Evolutionary conservation across 2,113 vertebrate species (phyloP), one percentile per base, ranked within the genome.

Genomic region (Pollachius pollachius): DNA sequence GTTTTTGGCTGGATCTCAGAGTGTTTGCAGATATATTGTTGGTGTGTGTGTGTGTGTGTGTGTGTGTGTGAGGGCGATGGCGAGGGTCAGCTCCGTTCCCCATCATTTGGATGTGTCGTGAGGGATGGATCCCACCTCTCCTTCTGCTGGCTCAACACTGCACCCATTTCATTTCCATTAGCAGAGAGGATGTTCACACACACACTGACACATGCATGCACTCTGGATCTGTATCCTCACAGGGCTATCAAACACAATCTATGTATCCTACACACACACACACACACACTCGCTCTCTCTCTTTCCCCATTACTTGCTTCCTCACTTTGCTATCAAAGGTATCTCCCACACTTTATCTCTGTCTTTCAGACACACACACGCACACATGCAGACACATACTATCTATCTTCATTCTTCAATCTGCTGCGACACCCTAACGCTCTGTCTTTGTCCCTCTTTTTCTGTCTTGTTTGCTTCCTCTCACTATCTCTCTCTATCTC

Each of bases 111-210:
- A 52, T 52, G 19, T 81, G 81, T 83, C 85, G 66, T 84, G 87
- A 34, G 30, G 30, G 30, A 34, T 34, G 30, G 30, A 89, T 89
- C 81, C 7, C 76, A 71, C 64, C 87, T 86, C 71, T 37, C 37
- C 30, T 85, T 88, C 75, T 88, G 89, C 89, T 88, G 81, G 74
- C 82, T 90, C 86, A 84, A 86, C 86, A 84, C 79, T 69, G 61
- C 25, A 75, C 77, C 71, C 65, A 84, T 89, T 78, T 74, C 82
- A 84, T 87, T 88, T 85, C 78, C 79, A 87, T 89, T 86, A 83
- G 79, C 62, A 63, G 84, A 75, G 78, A 82, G 86, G 78, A 73
- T 67, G 62, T 3, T 64, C 18, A 56, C 68, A 27, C 67, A 15
- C 37, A 60, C n/a, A 62, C 12, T 60, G 34, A 61, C 15, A 65